phyloP scores from a whole-genome alignment of 1,140 invertebrate genomes.

The Drosophila pandora region DNA sequence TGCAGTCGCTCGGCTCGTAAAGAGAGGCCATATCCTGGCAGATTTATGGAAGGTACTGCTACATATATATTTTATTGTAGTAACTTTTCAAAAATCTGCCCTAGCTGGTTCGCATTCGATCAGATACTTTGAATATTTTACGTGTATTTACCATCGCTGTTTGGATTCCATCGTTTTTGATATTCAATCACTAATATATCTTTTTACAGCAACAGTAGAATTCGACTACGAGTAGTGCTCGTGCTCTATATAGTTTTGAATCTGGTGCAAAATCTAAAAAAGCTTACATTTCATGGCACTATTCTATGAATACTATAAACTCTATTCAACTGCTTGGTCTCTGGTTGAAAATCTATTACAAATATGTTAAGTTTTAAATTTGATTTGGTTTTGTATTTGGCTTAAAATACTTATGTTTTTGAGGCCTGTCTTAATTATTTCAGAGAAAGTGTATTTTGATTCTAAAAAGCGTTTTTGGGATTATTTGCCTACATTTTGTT shows the following conservation, averaged over 20 bases:
- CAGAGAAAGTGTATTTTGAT: not conserved
- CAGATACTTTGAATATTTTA: slow-evolving; percentile 72
- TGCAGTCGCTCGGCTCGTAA: slow-evolving; percentile 45
- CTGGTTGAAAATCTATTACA: not conserved
- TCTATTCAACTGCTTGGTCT: not conserved
- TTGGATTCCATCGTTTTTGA: slow-evolving; percentile 33
- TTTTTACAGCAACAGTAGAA: slow-evolving; percentile 69
- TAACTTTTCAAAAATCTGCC: slow-evolving; percentile 57
- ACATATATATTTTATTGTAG: not conserved
- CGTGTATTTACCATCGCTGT: slow-evolving; percentile 81
- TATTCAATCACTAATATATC: slow-evolving; percentile 43
- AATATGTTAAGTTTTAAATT: not conserved
- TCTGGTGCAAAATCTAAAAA: slow-evolving; percentile 47
- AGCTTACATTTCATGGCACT: slow-evolving; percentile 59
- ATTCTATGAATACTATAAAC: slow-evolving; percentile 15
- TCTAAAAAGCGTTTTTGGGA: not conserved
- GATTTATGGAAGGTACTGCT: slow-evolving; percentile 51
- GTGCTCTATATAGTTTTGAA: slow-evolving; percentile 5
- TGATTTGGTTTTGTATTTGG: not conserved
- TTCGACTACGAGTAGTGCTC: slow-evolving; percentile 14
- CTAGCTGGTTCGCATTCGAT: slow-evolving; percentile 35
- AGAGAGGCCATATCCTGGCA: slow-evolving; percentile 69
- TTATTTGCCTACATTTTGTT: slow-evolving; percentile 2
- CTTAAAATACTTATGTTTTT: not conserved
- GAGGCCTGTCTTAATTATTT: not conserved